A percentile compares a stretch with the other conserved stretches of the same genome.
Conservation (phyloP, 2,797 vertebrate species). For the Eulemur albifrons region DNA sequence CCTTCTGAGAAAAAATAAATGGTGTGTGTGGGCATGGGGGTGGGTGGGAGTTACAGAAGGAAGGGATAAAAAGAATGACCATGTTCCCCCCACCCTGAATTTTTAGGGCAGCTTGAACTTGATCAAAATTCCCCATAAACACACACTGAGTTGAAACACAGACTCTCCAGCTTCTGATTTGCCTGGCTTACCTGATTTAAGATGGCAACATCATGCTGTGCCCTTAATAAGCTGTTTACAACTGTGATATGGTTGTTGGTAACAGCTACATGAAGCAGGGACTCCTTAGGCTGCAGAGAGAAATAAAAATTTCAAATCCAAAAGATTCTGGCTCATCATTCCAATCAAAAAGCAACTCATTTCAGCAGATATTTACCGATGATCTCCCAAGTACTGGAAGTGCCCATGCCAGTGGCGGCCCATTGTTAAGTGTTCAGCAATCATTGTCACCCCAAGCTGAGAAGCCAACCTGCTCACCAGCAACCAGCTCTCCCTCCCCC, state of each 20-base stretch:
- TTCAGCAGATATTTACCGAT: not conserved
- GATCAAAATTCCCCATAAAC: not conserved
- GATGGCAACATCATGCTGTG: conserved; percentile 85
- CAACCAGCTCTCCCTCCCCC: not conserved
- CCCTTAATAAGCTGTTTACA: conserved; percentile 88
- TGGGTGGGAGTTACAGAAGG: not conserved
- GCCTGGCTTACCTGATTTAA: conserved; percentile 87
- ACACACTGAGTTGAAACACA: not conserved
- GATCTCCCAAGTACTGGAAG: not conserved
- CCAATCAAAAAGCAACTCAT: not conserved
- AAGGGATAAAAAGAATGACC: not conserved
- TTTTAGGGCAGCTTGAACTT: not conserved
- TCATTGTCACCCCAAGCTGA: not conserved
- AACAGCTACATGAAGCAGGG: conserved; percentile 91
- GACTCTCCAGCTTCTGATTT: not conserved
- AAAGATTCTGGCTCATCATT: not conserved
- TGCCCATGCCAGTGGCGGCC: not conserved
- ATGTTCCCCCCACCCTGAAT: not conserved
- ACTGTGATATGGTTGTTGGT: conserved; percentile 85
- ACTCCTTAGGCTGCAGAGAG: conserved; percentile 86
- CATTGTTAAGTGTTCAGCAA: not conserved
- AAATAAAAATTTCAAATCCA: conserved; percentile 50
- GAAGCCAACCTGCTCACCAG: not conserved
- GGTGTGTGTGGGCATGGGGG: not conserved
- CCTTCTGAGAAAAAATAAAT: conserved; percentile 24